phyloP scores from a whole-genome alignment of 30 jellyfish, hydroid and myxozoan species.

The Hydractinia echinata region DNA sequence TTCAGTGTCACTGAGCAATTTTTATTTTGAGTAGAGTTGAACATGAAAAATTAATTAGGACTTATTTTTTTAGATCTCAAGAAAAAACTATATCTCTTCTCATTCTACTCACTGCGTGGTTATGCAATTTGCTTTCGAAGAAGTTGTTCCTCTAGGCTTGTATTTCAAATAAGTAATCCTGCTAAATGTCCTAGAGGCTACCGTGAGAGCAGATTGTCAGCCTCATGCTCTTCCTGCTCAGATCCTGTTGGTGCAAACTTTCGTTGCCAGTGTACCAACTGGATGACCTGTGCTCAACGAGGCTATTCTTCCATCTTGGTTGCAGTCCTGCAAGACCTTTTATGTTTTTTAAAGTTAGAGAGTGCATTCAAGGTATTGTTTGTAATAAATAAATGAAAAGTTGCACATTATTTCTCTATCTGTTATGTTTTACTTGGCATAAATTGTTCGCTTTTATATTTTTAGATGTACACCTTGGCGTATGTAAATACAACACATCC shows the following conservation, averaged over 20 bases:
- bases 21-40: too few species aligned
- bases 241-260: conserved; percentile 53
- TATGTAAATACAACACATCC: too few species aligned
- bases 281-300: conserved; percentile 92
- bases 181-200: conserved; percentile 69
- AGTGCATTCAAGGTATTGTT: conserved; percentile 66
- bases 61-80: too few species aligned
- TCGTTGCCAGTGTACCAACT: conserved; percentile 58
- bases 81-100: too few species aligned
- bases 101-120: background rate
- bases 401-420: too few species aligned
- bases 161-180: conserved; percentile 22
- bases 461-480: too few species aligned
- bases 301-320: conserved; percentile 29
- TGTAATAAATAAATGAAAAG: too few species aligned
- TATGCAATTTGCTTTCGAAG: background rate
- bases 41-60: too few species aligned
- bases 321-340: conserved; percentile 42
- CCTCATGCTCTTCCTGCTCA: conserved; percentile 53
- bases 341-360: conserved; percentile 70
- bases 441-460: too few species aligned
- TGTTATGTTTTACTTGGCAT: too few species aligned
- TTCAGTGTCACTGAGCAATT: too few species aligned
- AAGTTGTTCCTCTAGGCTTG: too few species aligned
- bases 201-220: conserved; percentile 40